Evolutionary conservation across 2,888 invertebrate species (phyloP), one percentile per base, ranked within the genome.

Genomic region (Yponomeuta cagnagella): DNA sequence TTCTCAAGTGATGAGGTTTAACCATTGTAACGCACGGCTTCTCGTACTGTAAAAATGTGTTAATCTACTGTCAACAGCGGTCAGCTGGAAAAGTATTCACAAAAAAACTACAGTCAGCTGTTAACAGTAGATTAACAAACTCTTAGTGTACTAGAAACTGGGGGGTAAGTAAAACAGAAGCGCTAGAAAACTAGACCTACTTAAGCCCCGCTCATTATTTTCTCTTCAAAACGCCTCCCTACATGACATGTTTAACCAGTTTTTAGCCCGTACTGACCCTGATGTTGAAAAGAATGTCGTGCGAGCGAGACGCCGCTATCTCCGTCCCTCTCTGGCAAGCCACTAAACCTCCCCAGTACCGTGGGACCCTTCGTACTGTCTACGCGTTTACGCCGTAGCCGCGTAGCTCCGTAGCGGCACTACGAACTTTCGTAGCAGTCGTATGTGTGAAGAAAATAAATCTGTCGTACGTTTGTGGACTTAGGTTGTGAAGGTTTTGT

Each of bases 261-360:
- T 68, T 68, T 52, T 52, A 68, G 68, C 48, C 48, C 68, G 48
- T 3, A 33, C 65, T 68, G 68, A 68, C 68, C 63, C 69, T 69
- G 63, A 69, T 63, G 30, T 31, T 63, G 33, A 63, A 69, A 69
- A 69, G 63, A 69, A 69, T 69, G 63, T 9, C 37, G 63, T 63
- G 63, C 15, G 69, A 69, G 15, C 31, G 69, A 69, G 63, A 63
- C 5, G 23, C 12, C 63, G 6, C 63, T 2, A 43, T 10, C 63
- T 37, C 63, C 43, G n/a, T 69, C 63, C 63, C 69, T n/a, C 37
- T 69, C 69, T 69, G 10, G 37, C 63, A 63, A 63, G 69, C 63
- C 15, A 67, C 33, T n/a, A 12, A 15, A 63, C n/a, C 31, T 43
- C 43, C 23, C 30, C 69, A 69, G 69, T 69, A 63, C n/a, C 63